Base-by-base conservation (phyloP, 2,113 vertebrate genomes). In the Todiramphus saurophagus region DNA sequence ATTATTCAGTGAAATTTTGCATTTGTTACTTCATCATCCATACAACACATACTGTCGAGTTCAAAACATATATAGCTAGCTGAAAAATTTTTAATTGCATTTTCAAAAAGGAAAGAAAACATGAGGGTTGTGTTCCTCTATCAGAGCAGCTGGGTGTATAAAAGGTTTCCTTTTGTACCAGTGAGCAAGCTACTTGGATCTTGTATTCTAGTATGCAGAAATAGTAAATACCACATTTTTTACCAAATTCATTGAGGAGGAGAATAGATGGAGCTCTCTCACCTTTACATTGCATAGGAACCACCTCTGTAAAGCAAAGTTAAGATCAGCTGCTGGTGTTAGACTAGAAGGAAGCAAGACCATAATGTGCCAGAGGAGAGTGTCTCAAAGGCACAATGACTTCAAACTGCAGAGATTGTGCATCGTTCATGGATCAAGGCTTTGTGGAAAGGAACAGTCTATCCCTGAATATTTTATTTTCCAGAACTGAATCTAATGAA, bases 381-480 rank as follows among this genome's bases (percentile, higher is more conserved):
- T 0, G 1, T 60, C 51, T 87, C 69, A 79, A 87, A 91, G 43
- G 46, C 28, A 89, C 41, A 55, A 35, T 13, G 28, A 46, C 87
- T 68, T 80, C 4, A 3, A 37, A 53, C 9, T 85, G 83, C 78
- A 89, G 81, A 96, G 77, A 89, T 20, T 87, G 63, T 16, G n/a
- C 39, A 72, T 48, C 60, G 78, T 67, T 89, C 89, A 79, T 51
- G 21, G 76, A 90, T 66, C 77, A 92, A 89, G 51, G 43, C 48
- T 68, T 46, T 82, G 56, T 33, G 94, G 69, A 94, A 95, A 95
- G 68, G 39, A 89, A 92, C 11, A 78, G 84, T 75, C 86, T 91
- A 91, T 81, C 91, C 81, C 91, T 58, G 70, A 91, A 91, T 89
- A 93, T 84, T 90, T 88, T 62, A 64, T 89, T 87, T 91, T 93